Evolutionary conservation across 2,797 vertebrate species (phyloP).

Genomic region (Falco berigora): DNA sequence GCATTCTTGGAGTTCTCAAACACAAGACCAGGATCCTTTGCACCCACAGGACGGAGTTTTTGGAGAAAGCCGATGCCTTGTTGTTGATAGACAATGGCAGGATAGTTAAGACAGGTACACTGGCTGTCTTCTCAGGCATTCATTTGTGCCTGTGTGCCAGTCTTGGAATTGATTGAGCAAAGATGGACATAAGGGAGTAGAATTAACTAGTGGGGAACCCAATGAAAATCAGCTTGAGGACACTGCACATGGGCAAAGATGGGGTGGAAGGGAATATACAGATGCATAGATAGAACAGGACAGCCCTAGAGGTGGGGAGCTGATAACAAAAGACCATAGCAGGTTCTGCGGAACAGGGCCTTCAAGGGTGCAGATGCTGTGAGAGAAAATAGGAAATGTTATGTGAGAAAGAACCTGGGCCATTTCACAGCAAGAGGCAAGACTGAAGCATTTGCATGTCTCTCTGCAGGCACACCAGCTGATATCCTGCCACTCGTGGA

Average conservation of each 20-base stretch:
- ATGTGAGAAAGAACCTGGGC: background rate
- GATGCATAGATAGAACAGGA: background rate
- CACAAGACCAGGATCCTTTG: conserved; percentile 91
- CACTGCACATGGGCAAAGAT: background rate
- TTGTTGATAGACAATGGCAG: conserved; percentile 86
- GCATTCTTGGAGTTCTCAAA: conserved; percentile 83
- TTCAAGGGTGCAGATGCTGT: background rate
- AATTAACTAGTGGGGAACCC: background rate
- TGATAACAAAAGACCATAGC: background rate
- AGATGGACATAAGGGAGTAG: background rate
- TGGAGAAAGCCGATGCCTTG: conserved; percentile 82
- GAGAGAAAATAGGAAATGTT: background rate
- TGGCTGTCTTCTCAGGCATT: background rate
- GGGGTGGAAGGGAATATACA: background rate
- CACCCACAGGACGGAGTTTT: conserved; percentile 89
- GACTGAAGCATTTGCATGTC: background rate
- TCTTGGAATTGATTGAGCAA: background rate
- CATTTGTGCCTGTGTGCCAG: background rate
- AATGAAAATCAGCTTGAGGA: background rate
- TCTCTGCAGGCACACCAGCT: conserved; percentile 78
- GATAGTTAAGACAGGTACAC: conserved; percentile 82
- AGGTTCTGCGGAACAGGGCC: background rate
- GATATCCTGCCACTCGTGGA: conserved; percentile 87
- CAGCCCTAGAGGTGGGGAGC: background rate
- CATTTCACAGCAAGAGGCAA: background rate